Percentiles rank a stretch among this genome's conserved stretches.
Evolutionary conservation across 2,888 invertebrate species (phyloP).

Genomic region (Petrolisthes cinctipes): DNA sequence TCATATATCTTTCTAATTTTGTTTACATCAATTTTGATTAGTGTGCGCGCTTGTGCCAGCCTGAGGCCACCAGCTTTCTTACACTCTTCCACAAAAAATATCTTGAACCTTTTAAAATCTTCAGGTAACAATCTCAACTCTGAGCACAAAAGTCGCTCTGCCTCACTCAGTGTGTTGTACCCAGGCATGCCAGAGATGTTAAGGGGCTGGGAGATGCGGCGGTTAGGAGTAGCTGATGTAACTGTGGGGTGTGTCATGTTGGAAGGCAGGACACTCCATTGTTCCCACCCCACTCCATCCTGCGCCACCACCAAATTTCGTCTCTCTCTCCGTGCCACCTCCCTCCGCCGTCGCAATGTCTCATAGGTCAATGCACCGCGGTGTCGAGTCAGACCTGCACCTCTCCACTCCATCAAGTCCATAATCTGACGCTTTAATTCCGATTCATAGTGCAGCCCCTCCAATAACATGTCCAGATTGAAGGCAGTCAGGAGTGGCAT

Average conservation of each 20-base stretch:
- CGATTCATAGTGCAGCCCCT: conserved; percentile 80
- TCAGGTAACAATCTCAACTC: conserved; percentile 81
- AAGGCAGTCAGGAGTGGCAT: conserved; percentile 82
- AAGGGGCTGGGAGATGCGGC: conserved; percentile 71
- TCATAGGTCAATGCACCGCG: conserved; percentile 77
- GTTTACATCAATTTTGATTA: conserved; percentile 94
- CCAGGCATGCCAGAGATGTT: conserved; percentile 83
- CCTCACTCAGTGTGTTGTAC: conserved; percentile 79
- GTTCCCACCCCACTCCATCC: neutral
- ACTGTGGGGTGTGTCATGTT: conserved; percentile 12
- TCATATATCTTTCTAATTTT: conserved; percentile 87
- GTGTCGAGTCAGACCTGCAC: conserved; percentile 79
- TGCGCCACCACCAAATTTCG: conserved; percentile 36
- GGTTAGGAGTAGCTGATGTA: conserved; percentile 11
- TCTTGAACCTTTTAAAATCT: conserved; percentile 83
- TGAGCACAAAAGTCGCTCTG: conserved; percentile 84
- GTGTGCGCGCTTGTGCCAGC: conserved; percentile 83
- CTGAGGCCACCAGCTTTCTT: conserved; percentile 81
- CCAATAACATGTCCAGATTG: conserved; percentile 82
- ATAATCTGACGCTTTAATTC: conserved; percentile 75
- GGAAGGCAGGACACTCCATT: conserved; percentile 33
- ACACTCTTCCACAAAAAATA: conserved; percentile 81
- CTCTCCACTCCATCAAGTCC: conserved; percentile 75
- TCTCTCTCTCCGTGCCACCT: conserved; percentile 73
- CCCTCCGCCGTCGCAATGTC: conserved; percentile 76